phyloP scores from a whole-genome alignment of 2,797 vertebrate species.

The Rhodeus uyekii region DNA sequence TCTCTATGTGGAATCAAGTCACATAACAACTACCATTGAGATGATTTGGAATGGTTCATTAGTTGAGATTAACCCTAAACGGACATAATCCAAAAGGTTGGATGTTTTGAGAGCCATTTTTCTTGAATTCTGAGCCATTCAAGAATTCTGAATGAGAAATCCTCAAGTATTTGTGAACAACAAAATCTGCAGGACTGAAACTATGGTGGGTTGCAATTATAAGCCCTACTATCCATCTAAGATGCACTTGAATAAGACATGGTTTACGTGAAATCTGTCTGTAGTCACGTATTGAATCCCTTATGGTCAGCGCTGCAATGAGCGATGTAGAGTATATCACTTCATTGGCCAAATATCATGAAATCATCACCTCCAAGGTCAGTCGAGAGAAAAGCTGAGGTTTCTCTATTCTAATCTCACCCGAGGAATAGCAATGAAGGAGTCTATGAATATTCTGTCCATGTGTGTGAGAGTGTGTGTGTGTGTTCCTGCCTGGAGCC shows the following conservation, averaged over 20 bases:
- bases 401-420: conserved; percentile 36
- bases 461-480: conserved; percentile 21
- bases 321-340: not conserved
- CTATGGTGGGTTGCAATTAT: not conserved
- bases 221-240: not conserved
- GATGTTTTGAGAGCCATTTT: not conserved
- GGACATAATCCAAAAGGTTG: not conserved
- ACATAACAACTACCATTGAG: not conserved
- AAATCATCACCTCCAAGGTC: conserved; percentile 52
- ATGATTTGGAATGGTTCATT: not conserved
- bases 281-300: not conserved
- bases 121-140: not conserved
- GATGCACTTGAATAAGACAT: conserved; percentile 5
- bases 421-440: conserved; percentile 46
- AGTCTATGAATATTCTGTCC: conserved; percentile 54
- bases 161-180: not conserved
- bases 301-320: not conserved
- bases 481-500: conserved; percentile 30
- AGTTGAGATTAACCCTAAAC: not conserved
- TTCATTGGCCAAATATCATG: conserved; percentile 35
- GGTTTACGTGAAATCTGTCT: not conserved
- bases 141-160: too few relatives aligned
- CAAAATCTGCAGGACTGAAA: not conserved
- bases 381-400: conserved; percentile 41
- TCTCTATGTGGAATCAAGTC: not conserved